A percentile compares a stretch with the other conserved stretches of the same genome.
Evolutionary conservation across 2,797 vertebrate genomes (phyloP).

Genomic region (Halcyon badia): DNA sequence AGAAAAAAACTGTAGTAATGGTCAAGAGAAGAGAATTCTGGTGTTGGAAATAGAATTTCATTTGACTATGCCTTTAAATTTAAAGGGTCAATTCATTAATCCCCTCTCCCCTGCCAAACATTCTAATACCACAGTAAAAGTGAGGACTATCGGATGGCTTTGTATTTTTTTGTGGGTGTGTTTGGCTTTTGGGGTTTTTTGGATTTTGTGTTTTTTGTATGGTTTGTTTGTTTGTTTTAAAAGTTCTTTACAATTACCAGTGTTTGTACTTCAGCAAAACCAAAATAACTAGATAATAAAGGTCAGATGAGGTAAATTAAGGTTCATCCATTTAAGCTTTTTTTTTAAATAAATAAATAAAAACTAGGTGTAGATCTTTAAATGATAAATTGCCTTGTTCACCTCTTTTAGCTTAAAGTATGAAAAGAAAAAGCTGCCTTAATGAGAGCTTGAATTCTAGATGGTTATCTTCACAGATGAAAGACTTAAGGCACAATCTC

Average conservation of each 20-base stretch:
- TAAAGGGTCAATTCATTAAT: background rate
- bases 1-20: background rate
- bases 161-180: no score
- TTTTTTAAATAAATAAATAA: conserved; percentile 1
- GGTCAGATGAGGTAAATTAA: background rate
- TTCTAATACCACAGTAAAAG: background rate
- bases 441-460: background rate
- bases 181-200: background rate
- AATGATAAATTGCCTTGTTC: background rate
- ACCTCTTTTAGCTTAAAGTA: background rate
- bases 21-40: background rate
- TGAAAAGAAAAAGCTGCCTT: background rate
- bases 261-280: background rate
- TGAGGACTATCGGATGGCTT: background rate
- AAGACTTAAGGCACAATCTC: background rate
- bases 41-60: background rate
- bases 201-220: background rate
- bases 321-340: background rate
- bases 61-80: background rate
- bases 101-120: accelerated
- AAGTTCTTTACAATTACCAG: background rate
- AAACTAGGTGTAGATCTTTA: background rate
- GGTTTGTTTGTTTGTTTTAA: background rate
- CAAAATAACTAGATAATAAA: background rate
- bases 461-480: background rate